Percentiles rank a stretch among this genome's conserved stretches.
These are phyloP conservation scores for Yponomeuta sedellus DNA, from an alignment of 2,888 invertebrate species.

Conservation along the genomic window DNA sequence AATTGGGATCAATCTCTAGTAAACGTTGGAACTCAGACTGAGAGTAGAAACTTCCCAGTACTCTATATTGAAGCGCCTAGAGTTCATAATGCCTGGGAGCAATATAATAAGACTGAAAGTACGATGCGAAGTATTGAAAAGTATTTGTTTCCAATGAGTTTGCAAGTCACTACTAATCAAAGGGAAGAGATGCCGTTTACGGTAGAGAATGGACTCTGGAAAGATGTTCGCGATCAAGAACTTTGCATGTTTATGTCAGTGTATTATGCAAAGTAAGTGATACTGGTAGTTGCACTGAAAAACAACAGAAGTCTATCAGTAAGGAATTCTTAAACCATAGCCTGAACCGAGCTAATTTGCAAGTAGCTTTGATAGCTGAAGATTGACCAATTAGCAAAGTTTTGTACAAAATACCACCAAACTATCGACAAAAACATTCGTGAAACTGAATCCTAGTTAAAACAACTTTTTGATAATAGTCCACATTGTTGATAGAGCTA, in stretches of 20 bases:
- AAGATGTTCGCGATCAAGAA: background rate
- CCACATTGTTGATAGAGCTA: too few relatives aligned
- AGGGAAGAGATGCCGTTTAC: background rate
- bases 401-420: too few relatives aligned
- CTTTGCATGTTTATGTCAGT: background rate
- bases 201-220: background rate
- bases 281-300: too few relatives aligned
- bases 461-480: too few relatives aligned
- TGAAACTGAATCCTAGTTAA: too few relatives aligned
- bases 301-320: too few relatives aligned
- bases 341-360: too few relatives aligned
- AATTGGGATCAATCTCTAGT: background rate
- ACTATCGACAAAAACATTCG: too few relatives aligned
- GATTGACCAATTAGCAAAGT: too few relatives aligned
- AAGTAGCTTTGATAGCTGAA: too few relatives aligned
- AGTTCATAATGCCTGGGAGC: constrained; percentile 23
- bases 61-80: constrained; percentile 20
- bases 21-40: background rate
- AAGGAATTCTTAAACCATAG: too few relatives aligned
- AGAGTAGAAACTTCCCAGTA: background rate
- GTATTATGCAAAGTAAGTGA: too few relatives aligned
- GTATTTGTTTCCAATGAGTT: background rate
- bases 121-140: background rate
- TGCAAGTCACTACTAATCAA: background rate
- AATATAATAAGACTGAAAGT: background rate